Base-by-base conservation (phyloP, 2,113 vertebrate species). In the Chaenogobius annularis region DNA sequence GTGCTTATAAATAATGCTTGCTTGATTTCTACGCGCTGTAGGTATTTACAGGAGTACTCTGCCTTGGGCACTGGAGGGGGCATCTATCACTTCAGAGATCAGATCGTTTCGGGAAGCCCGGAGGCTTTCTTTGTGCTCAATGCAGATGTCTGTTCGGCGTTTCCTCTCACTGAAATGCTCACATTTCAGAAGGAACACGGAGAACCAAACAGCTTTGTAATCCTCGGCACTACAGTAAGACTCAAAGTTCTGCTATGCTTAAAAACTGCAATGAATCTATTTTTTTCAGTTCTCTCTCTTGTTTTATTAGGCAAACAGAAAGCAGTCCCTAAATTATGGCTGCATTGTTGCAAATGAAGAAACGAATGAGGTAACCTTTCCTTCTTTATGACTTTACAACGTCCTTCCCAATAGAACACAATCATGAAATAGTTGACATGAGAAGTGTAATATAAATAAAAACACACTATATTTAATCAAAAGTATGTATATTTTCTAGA, bases 31-130 rank as follows among this genome's bases (percentile, higher is more conserved):
- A 44, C 56, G 22, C 50, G 55, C 79, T 20, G 3, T 75, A 97
- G 98, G 89, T 99, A 98, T 72, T 92, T 99, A 66, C 98, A 99
- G 90, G 97, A 99, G 74, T 99, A 96, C 0, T 93, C 95, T 0
- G 97, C 97, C 0, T 92, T 99, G 88, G 96, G 97, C 72, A 99
- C 98, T 0, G 98, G 96, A 19, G 97, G 98, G 50, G 98, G 98
- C 77, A 95, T 99, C 82, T 99, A 99, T 83, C 98, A 99, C 82
- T 99, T 99, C 91, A 92, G 98, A 88, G 98, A 99, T 91, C 98
- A 99, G 94, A 99, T 99, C 86, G 93, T 99, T 69, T 94, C 96
- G 0, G 98, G 97, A 9, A 88, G 89, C 75, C 94, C 98, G 0
- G 95, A 97, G 77, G 95, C 95, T 13, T 99, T 99, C 94, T 98